Evolutionary conservation across 2,113 vertebrate species (phyloP), one percentile per base, ranked within the genome.

Genomic region (Grus americana): DNA sequence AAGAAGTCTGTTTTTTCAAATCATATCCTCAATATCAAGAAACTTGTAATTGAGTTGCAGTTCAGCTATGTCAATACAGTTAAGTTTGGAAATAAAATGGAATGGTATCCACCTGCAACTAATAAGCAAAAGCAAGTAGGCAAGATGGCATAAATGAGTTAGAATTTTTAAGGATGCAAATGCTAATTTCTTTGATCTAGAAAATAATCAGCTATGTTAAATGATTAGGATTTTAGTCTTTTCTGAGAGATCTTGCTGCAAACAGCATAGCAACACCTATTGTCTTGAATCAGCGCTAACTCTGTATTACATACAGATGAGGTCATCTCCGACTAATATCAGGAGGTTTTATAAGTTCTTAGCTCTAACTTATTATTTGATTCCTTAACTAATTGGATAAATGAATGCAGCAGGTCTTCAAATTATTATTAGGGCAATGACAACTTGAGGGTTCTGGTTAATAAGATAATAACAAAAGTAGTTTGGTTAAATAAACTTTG

Each of bases 401-500:
- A 78, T 54, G 1, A 93, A 84, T 47, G 11, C 54, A 70, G 30
- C 87, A 91, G 66, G 44, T 95, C 79, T 95, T 95, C 1, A 5
- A 83, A 80, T 80, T 89, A 50, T 75, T 79, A 58, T 80, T 90
- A 85, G 47, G 59, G 73, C 75, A 94, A 40, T 88, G 87, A 87
- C 50, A 90, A 76, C 68, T 71, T 83, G 62, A 93, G 74, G 36
- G 23, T 58, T 89, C 42, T 82, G 67, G 71, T 95, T 97, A 96
- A 92, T 89, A 86, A 83, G 79, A 86, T 91, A 94, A 90, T 88
- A 95, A 92, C 67, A 86, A 57, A 80, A 93, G 71, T 94, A 91
- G 59, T 94, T 92, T 79, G 54, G 71, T 92, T 97, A 95, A 95
- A 93, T 96, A 96, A 96, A 96, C 94, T 91, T 95, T 15, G 82